These are phyloP conservation scores for Drosophila paranaensis DNA, from an alignment of 2,888 invertebrate species.

Conservation along the genomic window DNA sequence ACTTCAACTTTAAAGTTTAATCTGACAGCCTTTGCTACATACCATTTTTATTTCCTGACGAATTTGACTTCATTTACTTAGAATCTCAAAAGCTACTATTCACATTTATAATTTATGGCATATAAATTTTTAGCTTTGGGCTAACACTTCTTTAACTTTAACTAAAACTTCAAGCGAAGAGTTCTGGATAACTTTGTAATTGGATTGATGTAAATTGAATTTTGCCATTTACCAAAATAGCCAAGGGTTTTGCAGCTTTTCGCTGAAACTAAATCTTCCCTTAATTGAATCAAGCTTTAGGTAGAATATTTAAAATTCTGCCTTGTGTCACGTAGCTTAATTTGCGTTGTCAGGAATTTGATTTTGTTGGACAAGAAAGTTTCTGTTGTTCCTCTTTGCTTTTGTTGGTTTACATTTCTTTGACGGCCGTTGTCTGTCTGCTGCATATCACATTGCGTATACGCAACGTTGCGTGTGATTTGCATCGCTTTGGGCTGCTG, in stretches of 20 bases:
- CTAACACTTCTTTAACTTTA: background rate
- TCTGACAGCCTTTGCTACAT: background rate
- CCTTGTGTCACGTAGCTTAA: background rate
- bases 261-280: background rate
- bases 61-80: background rate
- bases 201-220: background rate
- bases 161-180: background rate
- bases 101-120: too few species aligned
- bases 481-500: conserved; percentile 28
- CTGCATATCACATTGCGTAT: conserved; percentile 38
- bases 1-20: background rate
- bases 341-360: background rate
- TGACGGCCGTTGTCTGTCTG: conserved; percentile 3
- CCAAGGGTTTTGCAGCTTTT: background rate
- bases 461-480: conserved; percentile 36
- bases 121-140: too few species aligned
- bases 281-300: background rate
- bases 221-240: background rate
- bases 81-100: too few species aligned
- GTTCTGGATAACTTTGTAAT: background rate
- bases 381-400: background rate
- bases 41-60: background rate
- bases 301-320: conserved; percentile 6
- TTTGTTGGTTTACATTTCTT: conserved; percentile 13
- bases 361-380: conserved; percentile 3